Percentiles rank a stretch among this genome's conserved stretches.
phyloP scores from a whole-genome alignment of 1,140 invertebrate genomes.

The Trichoplusia ni region DNA sequence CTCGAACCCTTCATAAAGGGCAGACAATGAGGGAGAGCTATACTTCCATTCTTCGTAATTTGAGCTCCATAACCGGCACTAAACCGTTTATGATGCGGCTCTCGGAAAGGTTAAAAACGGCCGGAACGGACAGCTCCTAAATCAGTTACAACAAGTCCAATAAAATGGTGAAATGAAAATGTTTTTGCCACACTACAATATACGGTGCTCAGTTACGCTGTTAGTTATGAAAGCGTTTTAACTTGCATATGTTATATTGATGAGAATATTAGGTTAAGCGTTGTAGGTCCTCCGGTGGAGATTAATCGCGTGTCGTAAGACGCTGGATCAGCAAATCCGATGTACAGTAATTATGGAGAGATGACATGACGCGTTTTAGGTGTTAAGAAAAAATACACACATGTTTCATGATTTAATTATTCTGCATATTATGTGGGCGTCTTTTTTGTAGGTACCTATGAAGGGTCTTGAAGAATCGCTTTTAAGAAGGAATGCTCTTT shows the following conservation, averaged over 20 bases:
- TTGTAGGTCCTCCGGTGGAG: neutral
- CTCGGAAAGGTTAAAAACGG: slow-evolving; percentile 63
- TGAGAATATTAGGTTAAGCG: slow-evolving; percentile 6
- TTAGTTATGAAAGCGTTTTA: slow-evolving; percentile 25
- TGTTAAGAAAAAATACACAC: too few species aligned
- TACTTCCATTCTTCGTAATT: slow-evolving; percentile 67
- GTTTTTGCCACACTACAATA: slow-evolving; percentile 35
- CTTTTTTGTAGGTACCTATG: too few species aligned
- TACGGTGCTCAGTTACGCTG: slow-evolving; percentile 18
- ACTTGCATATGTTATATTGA: slow-evolving; percentile 19
- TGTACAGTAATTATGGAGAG: too few species aligned
- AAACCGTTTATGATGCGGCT: slow-evolving; percentile 72
- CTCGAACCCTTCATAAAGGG: slow-evolving; percentile 67
- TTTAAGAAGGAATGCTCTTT: too few species aligned
- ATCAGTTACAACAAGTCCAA: slow-evolving; percentile 50
- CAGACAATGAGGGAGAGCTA: slow-evolving; percentile 61
- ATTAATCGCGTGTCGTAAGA: neutral
- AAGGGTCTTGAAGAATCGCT: too few species aligned
- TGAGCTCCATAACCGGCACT: slow-evolving; percentile 63
- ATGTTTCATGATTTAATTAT: too few species aligned
- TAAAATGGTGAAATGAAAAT: slow-evolving; percentile 49
- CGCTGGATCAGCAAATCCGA: neutral
- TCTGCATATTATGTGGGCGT: too few species aligned
- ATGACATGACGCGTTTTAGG: too few species aligned
- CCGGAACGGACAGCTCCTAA: slow-evolving; percentile 52